A percentile compares a stretch with the other conserved stretches of the same genome.
phyloP scores from a whole-genome alignment of 2,113 vertebrate species.

The Egretta garzetta region DNA sequence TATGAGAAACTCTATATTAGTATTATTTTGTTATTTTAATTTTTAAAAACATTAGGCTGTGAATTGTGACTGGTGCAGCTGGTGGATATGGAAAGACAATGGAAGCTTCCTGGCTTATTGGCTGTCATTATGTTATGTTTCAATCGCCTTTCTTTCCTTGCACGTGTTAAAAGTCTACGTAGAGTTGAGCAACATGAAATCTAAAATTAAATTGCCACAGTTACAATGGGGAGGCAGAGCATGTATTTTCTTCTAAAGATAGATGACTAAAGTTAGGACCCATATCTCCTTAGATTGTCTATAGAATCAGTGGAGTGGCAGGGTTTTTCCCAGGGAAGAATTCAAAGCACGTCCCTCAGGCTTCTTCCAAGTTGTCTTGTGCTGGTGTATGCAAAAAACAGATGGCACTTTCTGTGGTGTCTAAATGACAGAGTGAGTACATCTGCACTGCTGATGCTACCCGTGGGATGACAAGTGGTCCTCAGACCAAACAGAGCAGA shows the following conservation, averaged over 20 bases:
- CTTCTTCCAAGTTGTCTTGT: neutral
- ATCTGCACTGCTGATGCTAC: neutral
- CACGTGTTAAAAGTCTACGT: neutral
- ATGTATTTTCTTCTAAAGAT: neutral
- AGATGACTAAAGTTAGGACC: neutral
- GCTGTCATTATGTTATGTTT: constrained; percentile 40
- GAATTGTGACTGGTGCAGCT: constrained; percentile 51
- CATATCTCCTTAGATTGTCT: neutral
- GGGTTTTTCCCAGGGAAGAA: neutral
- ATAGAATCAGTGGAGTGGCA: neutral
- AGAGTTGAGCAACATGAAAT: neutral
- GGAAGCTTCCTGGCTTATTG: constrained; percentile 48
- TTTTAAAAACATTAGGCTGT: constrained; percentile 2
- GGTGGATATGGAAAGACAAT: constrained; percentile 60
- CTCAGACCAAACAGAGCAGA: neutral
- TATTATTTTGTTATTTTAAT: neutral
- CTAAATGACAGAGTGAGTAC: neutral
- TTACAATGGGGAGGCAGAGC: neutral
- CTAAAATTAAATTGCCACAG: constrained; percentile 39
- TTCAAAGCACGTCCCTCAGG: neutral
- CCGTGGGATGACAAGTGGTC: neutral
- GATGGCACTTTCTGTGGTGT: neutral
- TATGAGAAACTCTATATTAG: neutral
- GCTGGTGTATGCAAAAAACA: neutral
- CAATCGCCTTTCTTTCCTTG: constrained; percentile 49